These are phyloP conservation scores for Penaeus indicus DNA, from an alignment of 1,140 invertebrate species.

Conservation along the genomic window DNA sequence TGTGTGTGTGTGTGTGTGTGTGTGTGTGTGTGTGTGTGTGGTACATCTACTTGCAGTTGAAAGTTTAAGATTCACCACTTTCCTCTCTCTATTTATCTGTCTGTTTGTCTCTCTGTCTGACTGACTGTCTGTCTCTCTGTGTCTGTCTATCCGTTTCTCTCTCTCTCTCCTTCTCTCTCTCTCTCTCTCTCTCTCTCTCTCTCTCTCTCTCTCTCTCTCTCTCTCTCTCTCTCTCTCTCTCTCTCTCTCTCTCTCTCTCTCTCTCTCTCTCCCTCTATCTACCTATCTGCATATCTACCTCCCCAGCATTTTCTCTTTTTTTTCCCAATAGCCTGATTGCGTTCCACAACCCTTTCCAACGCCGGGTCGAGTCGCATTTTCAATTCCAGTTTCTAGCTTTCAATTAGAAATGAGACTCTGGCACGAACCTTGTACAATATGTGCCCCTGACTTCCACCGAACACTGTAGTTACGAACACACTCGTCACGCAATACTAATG, in stretches of 20 bases:
- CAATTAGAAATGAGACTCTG: too few species aligned
- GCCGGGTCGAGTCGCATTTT: too few species aligned
- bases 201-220: neutral
- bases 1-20: neutral
- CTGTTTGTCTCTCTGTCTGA: neutral
- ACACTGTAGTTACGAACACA: too few species aligned
- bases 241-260: neutral
- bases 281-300: too few species aligned
- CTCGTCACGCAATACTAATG: too few species aligned
- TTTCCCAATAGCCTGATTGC: too few species aligned
- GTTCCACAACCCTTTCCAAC: too few species aligned
- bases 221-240: neutral
- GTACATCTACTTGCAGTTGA: neutral
- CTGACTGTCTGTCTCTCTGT: neutral
- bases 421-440: too few species aligned
- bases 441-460: too few species aligned
- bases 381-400: too few species aligned
- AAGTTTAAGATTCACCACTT: neutral
- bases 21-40: neutral
- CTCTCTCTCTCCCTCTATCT: too few species aligned
- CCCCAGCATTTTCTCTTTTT: too few species aligned
- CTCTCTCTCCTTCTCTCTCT: neutral
- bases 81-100: neutral
- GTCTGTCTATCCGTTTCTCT: neutral
- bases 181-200: neutral